Evolutionary conservation across 2,888 invertebrate species (phyloP).

Genomic region (Lasioglossum figueresi): DNA sequence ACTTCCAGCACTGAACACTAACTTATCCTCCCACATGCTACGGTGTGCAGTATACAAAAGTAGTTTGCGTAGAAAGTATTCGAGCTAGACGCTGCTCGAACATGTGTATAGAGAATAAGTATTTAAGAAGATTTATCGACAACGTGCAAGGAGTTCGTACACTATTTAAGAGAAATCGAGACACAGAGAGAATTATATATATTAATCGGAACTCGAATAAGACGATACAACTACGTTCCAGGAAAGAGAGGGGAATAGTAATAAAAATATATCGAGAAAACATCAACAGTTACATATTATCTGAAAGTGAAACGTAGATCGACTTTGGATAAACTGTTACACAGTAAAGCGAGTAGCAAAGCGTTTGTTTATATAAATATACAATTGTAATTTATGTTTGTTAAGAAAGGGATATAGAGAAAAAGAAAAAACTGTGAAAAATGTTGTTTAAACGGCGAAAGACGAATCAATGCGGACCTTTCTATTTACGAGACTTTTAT

Average conservation of each 20-base stretch:
- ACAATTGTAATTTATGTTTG: constrained; percentile 48
- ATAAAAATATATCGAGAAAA: background rate
- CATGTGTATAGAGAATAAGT: constrained; percentile 35
- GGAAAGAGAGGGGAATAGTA: constrained; percentile 1
- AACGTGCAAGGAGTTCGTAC: constrained; percentile 19
- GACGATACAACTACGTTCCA: constrained; percentile 24
- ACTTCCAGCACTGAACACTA: background rate
- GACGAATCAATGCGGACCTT: constrained; percentile 43
- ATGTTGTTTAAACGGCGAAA: constrained; percentile 39
- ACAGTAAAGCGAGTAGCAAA: constrained; percentile 18
- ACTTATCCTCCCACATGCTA: background rate
- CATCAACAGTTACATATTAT: constrained; percentile 46
- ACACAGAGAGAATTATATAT: constrained; percentile 1
- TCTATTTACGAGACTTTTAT: constrained; percentile 35
- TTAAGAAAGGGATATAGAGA: constrained; percentile 16
- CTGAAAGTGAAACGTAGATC: constrained; percentile 62
- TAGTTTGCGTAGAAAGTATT: constrained; percentile 31
- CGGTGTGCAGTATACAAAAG: constrained; percentile 24
- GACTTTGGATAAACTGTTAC: constrained; percentile 34
- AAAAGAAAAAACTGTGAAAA: background rate
- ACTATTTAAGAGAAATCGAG: constrained; percentile 8
- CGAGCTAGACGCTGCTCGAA: constrained; percentile 29
- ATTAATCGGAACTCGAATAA: constrained; percentile 33
- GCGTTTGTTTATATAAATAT: constrained; percentile 37
- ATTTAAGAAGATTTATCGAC: constrained; percentile 39